phyloP scores from a whole-genome alignment of 2,888 invertebrate species.

The Leistus spinibarbis region DNA sequence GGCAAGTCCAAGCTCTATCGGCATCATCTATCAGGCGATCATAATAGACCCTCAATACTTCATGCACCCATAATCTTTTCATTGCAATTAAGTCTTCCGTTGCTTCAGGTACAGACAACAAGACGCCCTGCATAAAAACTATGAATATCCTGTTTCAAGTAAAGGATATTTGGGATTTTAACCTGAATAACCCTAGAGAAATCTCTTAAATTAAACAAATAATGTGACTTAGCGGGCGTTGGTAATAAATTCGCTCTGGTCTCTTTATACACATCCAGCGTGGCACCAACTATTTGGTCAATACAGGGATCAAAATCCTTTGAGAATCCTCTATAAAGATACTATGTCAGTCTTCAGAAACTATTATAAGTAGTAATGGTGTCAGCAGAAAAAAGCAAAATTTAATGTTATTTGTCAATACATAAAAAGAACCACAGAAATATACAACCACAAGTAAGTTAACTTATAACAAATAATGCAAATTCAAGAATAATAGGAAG shows the following conservation, averaged over 20 bases:
- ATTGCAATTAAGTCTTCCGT: conserved; percentile 83
- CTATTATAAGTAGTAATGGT: too few relatives aligned
- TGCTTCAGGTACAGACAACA: conserved; percentile 91
- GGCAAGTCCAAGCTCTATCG: conserved; percentile 83
- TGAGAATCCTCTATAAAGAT: conserved; percentile 83
- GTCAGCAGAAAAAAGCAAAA: too few relatives aligned
- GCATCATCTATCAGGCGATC: conserved; percentile 87
- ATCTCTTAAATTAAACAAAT: conserved; percentile 92
- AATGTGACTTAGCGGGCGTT: conserved; percentile 92
- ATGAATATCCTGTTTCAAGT: not conserved
- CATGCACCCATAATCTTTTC: conserved; percentile 94
- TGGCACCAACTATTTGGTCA: conserved; percentile 84
- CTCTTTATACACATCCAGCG: conserved; percentile 84
- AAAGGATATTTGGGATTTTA: not conserved
- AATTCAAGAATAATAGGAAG: too few relatives aligned
- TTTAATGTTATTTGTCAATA: too few relatives aligned
- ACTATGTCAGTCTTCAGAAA: too few relatives aligned
- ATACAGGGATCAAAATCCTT: conserved; percentile 94
- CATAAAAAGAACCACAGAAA: not conserved
- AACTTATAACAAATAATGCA: too few relatives aligned
- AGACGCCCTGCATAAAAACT: conserved; percentile 69
- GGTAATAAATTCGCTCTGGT: conserved; percentile 84
- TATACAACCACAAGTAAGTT: too few relatives aligned
- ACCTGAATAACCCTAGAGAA: conserved; percentile 91
- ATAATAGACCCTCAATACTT: conserved; percentile 88